Percentiles rank a stretch among this genome's conserved stretches.
These are phyloP conservation scores for Metridium senile DNA, from an alignment of 92 coral and sea anemone genomes.

Conservation along the genomic window DNA sequence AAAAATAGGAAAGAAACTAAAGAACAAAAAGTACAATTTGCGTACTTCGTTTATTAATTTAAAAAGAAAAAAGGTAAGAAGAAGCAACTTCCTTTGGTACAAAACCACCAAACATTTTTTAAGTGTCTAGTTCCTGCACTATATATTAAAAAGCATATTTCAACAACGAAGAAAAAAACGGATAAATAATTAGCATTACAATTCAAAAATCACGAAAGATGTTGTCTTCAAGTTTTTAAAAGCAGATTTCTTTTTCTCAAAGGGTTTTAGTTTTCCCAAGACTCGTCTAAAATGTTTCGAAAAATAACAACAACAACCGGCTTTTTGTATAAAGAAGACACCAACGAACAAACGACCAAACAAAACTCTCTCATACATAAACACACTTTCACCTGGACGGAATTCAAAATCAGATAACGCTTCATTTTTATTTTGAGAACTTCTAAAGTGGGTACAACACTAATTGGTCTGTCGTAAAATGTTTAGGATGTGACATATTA, in stretches of 20 bases:
- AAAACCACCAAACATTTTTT: not conserved
- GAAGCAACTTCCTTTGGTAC: too few species aligned
- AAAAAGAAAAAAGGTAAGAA: too few species aligned
- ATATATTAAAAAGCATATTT: not conserved
- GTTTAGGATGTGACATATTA: not conserved
- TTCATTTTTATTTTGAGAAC: not conserved
- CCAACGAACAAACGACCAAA: not conserved
- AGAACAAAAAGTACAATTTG: too few species aligned
- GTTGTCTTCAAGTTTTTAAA: too few species aligned
- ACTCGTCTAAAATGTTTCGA: not conserved
- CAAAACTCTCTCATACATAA: not conserved
- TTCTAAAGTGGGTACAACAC: not conserved
- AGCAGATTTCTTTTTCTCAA: too few species aligned
- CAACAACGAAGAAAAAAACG: not conserved
- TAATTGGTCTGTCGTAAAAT: not conserved
- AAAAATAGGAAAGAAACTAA: too few species aligned
- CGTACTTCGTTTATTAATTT: too few species aligned
- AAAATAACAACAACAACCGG: not conserved
- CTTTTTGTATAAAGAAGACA: not conserved
- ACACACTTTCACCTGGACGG: not conserved
- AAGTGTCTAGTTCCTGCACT: not conserved
- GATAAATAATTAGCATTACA: not conserved
- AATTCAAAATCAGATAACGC: conserved; percentile 2
- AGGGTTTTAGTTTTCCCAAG: too few species aligned
- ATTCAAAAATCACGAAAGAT: too few species aligned